These are phyloP conservation scores for Cryptocephalus moraei DNA, from an alignment of 2,888 invertebrate species.

Conservation along the genomic window DNA sequence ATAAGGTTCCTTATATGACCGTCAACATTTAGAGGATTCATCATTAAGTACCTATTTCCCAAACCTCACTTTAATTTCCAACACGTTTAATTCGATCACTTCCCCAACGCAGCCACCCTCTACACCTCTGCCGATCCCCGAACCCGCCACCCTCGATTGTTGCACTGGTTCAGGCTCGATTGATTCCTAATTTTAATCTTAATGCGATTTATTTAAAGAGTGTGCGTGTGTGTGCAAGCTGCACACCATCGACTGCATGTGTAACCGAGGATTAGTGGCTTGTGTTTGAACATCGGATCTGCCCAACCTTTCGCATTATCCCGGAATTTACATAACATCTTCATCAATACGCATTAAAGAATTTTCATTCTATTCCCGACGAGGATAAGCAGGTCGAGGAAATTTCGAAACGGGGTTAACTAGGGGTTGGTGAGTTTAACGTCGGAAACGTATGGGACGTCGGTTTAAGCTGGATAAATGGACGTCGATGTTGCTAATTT, in stretches of 20 bases:
- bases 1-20: too few species aligned
- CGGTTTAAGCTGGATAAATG: too few species aligned
- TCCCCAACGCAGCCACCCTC: background rate
- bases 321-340: slow-evolving; percentile 6
- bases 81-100: too few species aligned
- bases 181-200: slow-evolving; percentile 24
- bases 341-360: slow-evolving; percentile 4
- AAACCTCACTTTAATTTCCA: too few species aligned
- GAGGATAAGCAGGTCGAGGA: too few species aligned
- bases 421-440: too few species aligned
- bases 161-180: slow-evolving; percentile 26
- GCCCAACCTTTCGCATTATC: background rate
- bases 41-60: too few species aligned
- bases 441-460: too few species aligned
- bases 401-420: too few species aligned
- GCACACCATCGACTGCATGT: background rate
- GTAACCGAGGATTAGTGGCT: background rate
- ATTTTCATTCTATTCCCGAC: background rate
- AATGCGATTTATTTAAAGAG: slow-evolving; percentile 25
- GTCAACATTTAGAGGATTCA: too few species aligned
- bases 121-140: slow-evolving; percentile 10
- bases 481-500: too few species aligned
- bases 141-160: slow-evolving; percentile 5
- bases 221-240: slow-evolving; percentile 4
- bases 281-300: background rate